Base-by-base conservation (phyloP, 2,888 invertebrate genomes). In the Microctonus aethiopoides region DNA sequence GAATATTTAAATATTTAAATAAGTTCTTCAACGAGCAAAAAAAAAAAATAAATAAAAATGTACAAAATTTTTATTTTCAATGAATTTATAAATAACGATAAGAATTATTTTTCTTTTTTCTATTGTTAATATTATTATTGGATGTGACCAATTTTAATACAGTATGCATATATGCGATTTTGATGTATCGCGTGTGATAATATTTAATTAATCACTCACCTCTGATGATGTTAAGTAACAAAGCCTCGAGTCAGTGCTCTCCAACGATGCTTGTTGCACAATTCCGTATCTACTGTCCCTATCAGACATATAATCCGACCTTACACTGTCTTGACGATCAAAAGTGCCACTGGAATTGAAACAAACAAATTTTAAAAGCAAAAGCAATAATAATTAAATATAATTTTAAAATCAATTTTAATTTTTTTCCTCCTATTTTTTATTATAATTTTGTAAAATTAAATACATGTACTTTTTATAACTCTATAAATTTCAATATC, bases 161-260 rank as follows among this genome's bases (percentile, higher is more conserved):
- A 52, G 7, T 11, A 2, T 7, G 22, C 1, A 39, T n/a, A 39
- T 46, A n/a, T 46, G 2, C 11, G 24, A 2, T 13, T 6, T 6
- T 13, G 54, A 24, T 26, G 13, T 26, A 24, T 24, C 5, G 4
- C 54, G 29, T 54, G 54, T 54, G 24, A 54, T 26, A 5, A n/a
- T 66, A 82, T 80, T 81, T 80, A 78, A 81, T 81, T 74, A 76
- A 73, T 72, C 75, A 91, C 96, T 92, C 89, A 97, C 96, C 95
- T 97, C 97, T 77, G 96, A 97, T 59, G 96, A 97, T 77, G 97
- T 97, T 85, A 97, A 91, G 88, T 97, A 97, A 88, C 96, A 96
- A 80, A 96, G 92, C 81, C 96, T 91, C 76, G 96, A 96, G 89
- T 97, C 97, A 10, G 96, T 96, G 89, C 96, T 96, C 87, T 97